phyloP scores from a whole-genome alignment of 2,888 invertebrate genomes.

The Eupithecia pulchellata region DNA sequence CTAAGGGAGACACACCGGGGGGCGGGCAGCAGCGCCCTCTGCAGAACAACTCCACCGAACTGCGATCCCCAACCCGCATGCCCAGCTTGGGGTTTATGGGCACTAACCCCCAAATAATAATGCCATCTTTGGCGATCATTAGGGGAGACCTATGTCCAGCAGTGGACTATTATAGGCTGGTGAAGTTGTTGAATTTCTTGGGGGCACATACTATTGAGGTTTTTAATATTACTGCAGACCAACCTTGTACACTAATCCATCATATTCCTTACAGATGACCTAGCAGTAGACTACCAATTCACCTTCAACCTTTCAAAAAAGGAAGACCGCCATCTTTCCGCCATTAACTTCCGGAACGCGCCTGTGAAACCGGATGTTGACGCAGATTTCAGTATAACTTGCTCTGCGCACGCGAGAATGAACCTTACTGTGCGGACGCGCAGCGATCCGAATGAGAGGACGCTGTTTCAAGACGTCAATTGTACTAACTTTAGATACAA shows the following conservation, averaged over 20 bases:
- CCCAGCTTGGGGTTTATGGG: no score
- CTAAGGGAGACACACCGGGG: no score
- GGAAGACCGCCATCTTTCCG: constrained; percentile 96
- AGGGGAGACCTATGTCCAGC: no score
- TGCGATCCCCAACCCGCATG: no score
- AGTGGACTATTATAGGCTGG: no score
- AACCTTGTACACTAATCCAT: not conserved
- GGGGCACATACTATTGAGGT: not conserved
- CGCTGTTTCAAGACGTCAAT: constrained; percentile 91
- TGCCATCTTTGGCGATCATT: no score
- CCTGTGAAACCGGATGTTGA: constrained; percentile 97
- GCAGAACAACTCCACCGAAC: no score
- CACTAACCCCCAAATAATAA: no score
- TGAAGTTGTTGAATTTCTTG: no score
- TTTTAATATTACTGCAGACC: not conserved
- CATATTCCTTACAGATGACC: constrained; percentile 89
- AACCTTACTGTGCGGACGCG: constrained; percentile 93
- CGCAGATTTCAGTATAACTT: constrained; percentile 94
- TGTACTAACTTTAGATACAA: constrained; percentile 92
- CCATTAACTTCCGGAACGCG: constrained; percentile 98
- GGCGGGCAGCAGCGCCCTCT: no score
- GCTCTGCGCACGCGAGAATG: constrained; percentile 95
- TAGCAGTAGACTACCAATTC: constrained; percentile 99
- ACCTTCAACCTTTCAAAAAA: constrained; percentile 99
- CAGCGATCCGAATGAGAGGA: constrained; percentile 88